Evolutionary conservation across 1,140 invertebrate genomes (phyloP).

Genomic region (Physella acuta): DNA sequence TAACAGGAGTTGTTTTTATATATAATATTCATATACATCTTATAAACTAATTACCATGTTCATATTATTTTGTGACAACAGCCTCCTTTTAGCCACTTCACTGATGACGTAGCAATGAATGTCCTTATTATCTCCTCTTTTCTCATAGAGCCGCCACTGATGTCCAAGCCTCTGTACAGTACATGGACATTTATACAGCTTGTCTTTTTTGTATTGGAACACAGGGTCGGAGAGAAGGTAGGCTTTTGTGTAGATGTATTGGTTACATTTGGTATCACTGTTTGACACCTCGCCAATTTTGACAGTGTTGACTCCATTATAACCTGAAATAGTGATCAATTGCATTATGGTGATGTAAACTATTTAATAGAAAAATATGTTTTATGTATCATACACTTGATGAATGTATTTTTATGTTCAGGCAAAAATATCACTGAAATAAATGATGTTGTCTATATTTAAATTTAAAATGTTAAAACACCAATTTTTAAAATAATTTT

Average conservation of each 20-base stretch:
- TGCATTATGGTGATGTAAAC: no score
- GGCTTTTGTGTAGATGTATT: conserved; percentile 2
- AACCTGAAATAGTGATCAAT: not conserved
- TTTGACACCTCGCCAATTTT: not conserved
- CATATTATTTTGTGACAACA: not conserved
- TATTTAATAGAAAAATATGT: no score
- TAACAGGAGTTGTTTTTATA: no score
- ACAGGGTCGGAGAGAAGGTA: not conserved
- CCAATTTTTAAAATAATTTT: no score
- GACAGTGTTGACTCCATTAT: not conserved
- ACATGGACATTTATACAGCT: conserved; percentile 10
- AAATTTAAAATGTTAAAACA: no score
- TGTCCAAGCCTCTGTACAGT: conserved; percentile 5
- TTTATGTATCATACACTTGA: no score
- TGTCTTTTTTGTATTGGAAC: not conserved
- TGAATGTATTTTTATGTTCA: no score
- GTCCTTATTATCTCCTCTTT: not conserved
- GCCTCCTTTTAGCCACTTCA: conserved; percentile 1
- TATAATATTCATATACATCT: no score
- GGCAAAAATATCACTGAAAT: no score
- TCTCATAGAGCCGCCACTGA: conserved; percentile 11
- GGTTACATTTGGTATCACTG: not conserved
- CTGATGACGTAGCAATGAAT: conserved; percentile 13
- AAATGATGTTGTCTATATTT: no score
- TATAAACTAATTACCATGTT: no score